phyloP scores from a whole-genome alignment of 1,140 invertebrate species.

The Penaeus chinensis region DNA sequence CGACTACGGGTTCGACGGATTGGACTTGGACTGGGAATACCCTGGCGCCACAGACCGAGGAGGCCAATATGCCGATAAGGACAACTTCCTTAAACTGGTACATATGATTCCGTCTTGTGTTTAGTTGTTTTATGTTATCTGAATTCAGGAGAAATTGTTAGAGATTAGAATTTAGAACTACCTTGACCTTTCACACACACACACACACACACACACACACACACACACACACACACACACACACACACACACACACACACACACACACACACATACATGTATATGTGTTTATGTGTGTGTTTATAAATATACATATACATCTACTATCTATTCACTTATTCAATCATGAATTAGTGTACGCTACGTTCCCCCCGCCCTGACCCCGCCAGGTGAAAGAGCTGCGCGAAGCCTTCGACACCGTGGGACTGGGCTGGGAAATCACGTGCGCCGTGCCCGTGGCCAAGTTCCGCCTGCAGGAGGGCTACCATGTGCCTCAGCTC shows the following conservation, averaged over 20 bases:
- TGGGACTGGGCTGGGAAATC: conserved; percentile 82
- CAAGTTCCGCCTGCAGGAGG: conserved; percentile 86
- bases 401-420: conserved; percentile 81
- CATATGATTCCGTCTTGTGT: too few relatives aligned
- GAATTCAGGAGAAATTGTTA: too few relatives aligned
- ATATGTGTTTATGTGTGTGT: too few relatives aligned
- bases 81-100: conserved; percentile 75
- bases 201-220: too few relatives aligned
- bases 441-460: conserved; percentile 88
- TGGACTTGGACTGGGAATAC: too few relatives aligned
- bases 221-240: too few relatives aligned
- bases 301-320: not conserved
- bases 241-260: too few relatives aligned
- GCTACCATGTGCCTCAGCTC: conserved; percentile 87
- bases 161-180: too few relatives aligned
- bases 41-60: conserved; percentile 74
- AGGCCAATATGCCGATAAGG: conserved; percentile 84
- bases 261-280: too few relatives aligned
- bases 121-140: too few relatives aligned
- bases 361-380: not conserved
- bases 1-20: conserved; percentile 65
- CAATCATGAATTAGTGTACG: not conserved
- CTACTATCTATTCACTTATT: not conserved
- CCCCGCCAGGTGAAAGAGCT: conserved; percentile 69
- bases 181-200: too few relatives aligned